Conservation (phyloP, 1,140 invertebrate genomes). For the Chrysomallon squamiferum region DNA sequence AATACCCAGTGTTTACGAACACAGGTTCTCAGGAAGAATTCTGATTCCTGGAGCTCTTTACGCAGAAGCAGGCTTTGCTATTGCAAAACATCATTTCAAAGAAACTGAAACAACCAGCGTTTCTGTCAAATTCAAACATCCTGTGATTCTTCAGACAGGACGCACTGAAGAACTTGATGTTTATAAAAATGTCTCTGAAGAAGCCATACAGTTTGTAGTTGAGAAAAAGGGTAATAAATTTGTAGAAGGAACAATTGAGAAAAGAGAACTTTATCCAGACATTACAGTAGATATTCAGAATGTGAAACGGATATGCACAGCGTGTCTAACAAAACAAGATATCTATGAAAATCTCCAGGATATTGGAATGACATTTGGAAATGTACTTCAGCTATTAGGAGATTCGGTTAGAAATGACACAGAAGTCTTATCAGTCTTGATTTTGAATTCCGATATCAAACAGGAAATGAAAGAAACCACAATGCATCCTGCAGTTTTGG, state of each 20-base stretch:
- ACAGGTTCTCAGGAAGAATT: too few relatives aligned
- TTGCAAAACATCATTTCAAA: too few relatives aligned
- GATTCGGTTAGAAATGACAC: conserved; percentile 18
- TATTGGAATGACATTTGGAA: conserved; percentile 37
- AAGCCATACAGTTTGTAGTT: not conserved
- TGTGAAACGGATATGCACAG: conserved; percentile 27
- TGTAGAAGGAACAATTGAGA: not conserved
- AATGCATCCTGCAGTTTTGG: conserved; percentile 39
- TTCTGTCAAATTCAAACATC: too few relatives aligned
- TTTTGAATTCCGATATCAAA: conserved; percentile 21
- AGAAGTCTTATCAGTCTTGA: conserved; percentile 33
- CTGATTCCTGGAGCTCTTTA: too few relatives aligned
- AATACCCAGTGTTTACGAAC: too few relatives aligned
- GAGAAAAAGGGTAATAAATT: not conserved
- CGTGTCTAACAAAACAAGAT: conserved; percentile 18
- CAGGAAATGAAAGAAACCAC: conserved; percentile 24
- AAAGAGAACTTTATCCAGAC: not conserved
- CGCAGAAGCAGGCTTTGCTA: too few relatives aligned
- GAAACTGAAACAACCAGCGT: too few relatives aligned
- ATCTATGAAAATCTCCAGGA: conserved; percentile 28
- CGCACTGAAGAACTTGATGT: too few relatives aligned
- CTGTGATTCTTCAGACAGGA: too few relatives aligned
- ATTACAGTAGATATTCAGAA: conserved; percentile 11
- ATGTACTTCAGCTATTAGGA: conserved; percentile 23
- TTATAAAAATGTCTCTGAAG: too few relatives aligned